Evolutionary conservation across 2,888 invertebrate genomes (phyloP).

Genomic region (Trachelus stipa): DNA sequence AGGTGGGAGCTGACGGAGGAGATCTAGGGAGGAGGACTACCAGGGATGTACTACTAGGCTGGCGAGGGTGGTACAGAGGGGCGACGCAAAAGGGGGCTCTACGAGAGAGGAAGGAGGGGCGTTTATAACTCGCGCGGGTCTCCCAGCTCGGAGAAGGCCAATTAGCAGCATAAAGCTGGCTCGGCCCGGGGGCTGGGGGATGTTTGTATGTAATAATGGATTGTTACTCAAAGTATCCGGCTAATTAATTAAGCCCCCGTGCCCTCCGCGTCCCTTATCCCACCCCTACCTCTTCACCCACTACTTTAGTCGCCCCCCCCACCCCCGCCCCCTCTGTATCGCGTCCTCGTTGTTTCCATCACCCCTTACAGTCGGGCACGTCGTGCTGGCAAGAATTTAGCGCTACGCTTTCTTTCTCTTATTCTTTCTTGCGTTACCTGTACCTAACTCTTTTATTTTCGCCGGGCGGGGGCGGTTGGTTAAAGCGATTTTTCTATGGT

Average conservation of each 20-base stretch:
- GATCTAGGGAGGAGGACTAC: slow-evolving; percentile 15
- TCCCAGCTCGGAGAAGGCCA: slow-evolving; percentile 62
- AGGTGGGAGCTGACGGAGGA: slow-evolving; percentile 10
- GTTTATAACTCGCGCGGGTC: slow-evolving; percentile 64
- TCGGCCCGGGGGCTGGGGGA: slow-evolving; percentile 55
- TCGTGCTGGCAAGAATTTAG: neutral
- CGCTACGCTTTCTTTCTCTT: slow-evolving; percentile 16
- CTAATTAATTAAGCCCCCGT: slow-evolving; percentile 66
- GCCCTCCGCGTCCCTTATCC: slow-evolving; percentile 42
- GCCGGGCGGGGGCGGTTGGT: too few relatives aligned
- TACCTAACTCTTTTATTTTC: too few relatives aligned
- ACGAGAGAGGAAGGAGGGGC: slow-evolving; percentile 45
- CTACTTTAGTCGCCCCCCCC: neutral
- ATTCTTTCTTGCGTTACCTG: slow-evolving; percentile 21
- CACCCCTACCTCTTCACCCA: slow-evolving; percentile 30
- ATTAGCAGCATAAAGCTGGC: slow-evolving; percentile 66
- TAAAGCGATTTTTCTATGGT: too few relatives aligned
- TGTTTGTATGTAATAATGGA: slow-evolving; percentile 67
- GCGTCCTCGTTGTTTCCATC: neutral
- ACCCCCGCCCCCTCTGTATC: neutral
- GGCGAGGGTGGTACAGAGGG: slow-evolving; percentile 27
- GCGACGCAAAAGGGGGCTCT: slow-evolving; percentile 17
- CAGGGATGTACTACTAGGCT: slow-evolving; percentile 22
- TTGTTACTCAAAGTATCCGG: slow-evolving; percentile 67
- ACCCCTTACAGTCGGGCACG: neutral